phyloP scores from a whole-genome alignment of 2,888 invertebrate species.

The Criorhina ranunculi region DNA sequence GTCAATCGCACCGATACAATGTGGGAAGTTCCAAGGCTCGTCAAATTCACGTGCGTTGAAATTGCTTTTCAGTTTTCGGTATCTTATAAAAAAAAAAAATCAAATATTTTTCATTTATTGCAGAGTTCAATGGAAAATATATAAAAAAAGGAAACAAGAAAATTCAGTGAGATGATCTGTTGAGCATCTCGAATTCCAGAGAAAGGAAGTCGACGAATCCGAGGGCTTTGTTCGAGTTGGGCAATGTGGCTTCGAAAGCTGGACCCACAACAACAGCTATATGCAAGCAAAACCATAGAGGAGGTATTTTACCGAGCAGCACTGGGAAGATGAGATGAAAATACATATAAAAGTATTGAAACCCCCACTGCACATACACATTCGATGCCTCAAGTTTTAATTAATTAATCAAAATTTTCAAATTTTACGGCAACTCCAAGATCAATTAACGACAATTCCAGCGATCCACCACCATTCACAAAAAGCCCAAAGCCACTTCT shows the following conservation, averaged over 20 bases:
- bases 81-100: constrained; percentile 18
- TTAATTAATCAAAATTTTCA: not conserved
- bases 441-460: not conserved
- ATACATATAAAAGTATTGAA: not conserved
- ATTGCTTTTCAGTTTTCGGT: constrained; percentile 40
- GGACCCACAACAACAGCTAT: constrained; percentile 7
- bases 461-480: not conserved
- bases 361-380: not conserved
- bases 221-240: constrained; percentile 7
- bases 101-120: constrained; percentile 4
- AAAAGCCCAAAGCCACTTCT: not conserved
- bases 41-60: constrained; percentile 26
- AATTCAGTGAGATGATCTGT: not conserved
- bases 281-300: not conserved
- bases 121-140: not conserved
- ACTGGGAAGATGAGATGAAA: not conserved
- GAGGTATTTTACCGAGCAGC: constrained; percentile 6
- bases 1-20: too few relatives aligned
- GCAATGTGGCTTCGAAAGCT: not conserved
- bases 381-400: not conserved
- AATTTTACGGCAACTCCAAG: not conserved
- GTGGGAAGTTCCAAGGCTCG: too few relatives aligned
- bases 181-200: not conserved
- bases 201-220: not conserved
- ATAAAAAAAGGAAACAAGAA: not conserved